phyloP scores from a whole-genome alignment of 2,113 vertebrate species.

The Eurypyga helias region DNA sequence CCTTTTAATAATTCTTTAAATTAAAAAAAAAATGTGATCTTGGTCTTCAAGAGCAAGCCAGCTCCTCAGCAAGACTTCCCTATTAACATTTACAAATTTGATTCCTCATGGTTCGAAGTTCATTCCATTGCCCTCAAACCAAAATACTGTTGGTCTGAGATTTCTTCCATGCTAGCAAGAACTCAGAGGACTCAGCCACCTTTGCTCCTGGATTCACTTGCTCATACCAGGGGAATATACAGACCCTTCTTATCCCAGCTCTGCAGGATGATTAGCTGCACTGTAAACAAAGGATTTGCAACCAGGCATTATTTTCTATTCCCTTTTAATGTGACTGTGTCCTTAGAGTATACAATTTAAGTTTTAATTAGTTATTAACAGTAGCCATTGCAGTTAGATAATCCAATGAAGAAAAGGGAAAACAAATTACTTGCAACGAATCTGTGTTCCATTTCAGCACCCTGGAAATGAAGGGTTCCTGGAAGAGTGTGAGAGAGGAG shows the following conservation, averaged over 20 bases:
- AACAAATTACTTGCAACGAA: neutral
- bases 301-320: neutral
- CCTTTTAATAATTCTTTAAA: neutral
- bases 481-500: neutral
- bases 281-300: constrained; percentile 11
- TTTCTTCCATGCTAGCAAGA: neutral
- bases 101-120: neutral
- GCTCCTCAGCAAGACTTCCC: neutral
- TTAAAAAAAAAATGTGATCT: neutral
- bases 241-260: neutral
- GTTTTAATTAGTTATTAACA: constrained; percentile 22
- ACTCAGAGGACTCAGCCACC: neutral
- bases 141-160: neutral
- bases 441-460: neutral
- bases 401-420: neutral
- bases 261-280: neutral
- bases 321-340: neutral
- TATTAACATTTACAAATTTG: neutral
- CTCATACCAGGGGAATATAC: neutral
- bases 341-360: neutral
- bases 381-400: neutral
- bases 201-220: neutral
- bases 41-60: neutral
- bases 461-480: neutral
- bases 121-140: neutral